Conservation (phyloP, 2,888 invertebrate genomes). For the Gymnosoma rotundatum region DNA sequence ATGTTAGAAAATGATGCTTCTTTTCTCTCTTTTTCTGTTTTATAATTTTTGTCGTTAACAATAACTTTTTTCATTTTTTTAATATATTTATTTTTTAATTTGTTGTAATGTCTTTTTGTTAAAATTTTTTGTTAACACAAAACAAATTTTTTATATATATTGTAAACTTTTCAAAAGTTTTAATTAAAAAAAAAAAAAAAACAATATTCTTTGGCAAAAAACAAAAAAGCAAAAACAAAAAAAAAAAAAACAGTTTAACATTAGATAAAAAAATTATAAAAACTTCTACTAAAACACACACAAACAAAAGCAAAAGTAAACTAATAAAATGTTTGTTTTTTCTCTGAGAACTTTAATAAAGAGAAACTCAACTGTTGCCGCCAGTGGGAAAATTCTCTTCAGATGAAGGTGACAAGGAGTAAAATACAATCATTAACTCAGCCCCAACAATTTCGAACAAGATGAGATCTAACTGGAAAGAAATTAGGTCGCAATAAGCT, state of each 20-base stretch:
- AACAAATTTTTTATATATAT: constrained; percentile 26
- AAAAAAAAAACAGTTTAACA: constrained; percentile 38
- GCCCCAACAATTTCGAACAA: background rate
- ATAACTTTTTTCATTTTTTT: constrained; percentile 14
- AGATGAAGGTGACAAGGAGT: constrained; percentile 1
- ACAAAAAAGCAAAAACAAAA: constrained; percentile 6
- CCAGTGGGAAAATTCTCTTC: background rate
- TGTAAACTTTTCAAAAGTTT: constrained; percentile 40
- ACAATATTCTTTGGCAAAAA: constrained; percentile 19
- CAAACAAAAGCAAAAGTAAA: constrained; percentile 47
- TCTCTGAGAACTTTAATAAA: constrained; percentile 64
- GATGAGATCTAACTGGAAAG: background rate
- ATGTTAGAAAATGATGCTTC: constrained; percentile 16
- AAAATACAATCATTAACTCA: background rate
- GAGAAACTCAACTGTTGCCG: constrained; percentile 41
- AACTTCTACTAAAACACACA: constrained; percentile 39
- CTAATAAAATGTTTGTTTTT: constrained; percentile 69
- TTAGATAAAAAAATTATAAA: constrained; percentile 40
- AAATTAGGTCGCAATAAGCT: background rate
- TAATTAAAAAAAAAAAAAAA: constrained; percentile 1
- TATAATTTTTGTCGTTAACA: constrained; percentile 24
- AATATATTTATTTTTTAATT: constrained; percentile 43
- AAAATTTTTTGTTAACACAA: constrained; percentile 23
- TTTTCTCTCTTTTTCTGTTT: constrained; percentile 24
- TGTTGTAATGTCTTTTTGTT: constrained; percentile 38